Evolutionary conservation across 2,113 vertebrate species (phyloP).

Genomic region (Platycercus adscitus): DNA sequence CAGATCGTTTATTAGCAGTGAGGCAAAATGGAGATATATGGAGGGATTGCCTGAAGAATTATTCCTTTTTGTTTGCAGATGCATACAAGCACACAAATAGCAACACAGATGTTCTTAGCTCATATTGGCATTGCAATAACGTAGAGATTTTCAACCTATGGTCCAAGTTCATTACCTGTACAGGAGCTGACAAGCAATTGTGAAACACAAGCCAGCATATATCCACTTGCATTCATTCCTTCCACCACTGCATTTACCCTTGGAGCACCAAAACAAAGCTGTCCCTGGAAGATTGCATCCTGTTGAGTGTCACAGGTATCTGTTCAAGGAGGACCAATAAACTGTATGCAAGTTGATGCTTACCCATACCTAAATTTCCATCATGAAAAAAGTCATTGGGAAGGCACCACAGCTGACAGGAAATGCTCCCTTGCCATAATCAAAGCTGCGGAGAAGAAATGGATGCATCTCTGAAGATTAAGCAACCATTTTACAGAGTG

Average conservation of each 20-base stretch:
- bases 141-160: background rate
- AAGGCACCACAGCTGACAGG: background rate
- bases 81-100: background rate
- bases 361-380: background rate
- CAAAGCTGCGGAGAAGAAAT: background rate
- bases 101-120: background rate
- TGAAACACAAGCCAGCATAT: background rate
- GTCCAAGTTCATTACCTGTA: background rate
- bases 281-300: background rate
- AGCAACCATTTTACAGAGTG: background rate
- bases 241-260: background rate
- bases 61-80: background rate
- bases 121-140: background rate
- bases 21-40: background rate
- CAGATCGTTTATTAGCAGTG: background rate
- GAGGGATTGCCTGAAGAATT: background rate
- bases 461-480: background rate
- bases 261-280: background rate
- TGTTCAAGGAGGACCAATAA: background rate
- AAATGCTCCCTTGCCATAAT: background rate
- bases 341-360: background rate
- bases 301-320: background rate
- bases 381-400: background rate
- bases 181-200: background rate
- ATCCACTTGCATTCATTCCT: background rate